Base-by-base conservation (phyloP, 2,113 vertebrate species). In the Otocyon megalotis region DNA sequence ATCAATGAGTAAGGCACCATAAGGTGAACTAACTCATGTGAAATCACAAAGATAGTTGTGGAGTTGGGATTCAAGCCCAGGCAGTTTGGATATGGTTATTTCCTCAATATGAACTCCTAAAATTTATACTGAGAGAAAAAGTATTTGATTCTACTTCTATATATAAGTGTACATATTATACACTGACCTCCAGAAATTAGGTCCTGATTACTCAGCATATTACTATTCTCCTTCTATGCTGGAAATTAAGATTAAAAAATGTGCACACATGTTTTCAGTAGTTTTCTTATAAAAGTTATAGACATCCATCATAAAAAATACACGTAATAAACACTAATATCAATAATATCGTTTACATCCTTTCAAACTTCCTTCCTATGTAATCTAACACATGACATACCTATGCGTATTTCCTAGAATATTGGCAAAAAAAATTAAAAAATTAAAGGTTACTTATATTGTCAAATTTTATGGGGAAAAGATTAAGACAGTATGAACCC, bases 161-260 rank as follows among this genome's bases (percentile, higher is more conserved):
- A 50, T 35, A 54, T 58, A 81, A 26, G 22, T 28, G 7, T 71
- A 53, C 37, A 35, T 37, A 35, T 60, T 67, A 83, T 67, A 93
- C 12, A 30, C 24, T 67, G 8, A 84, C 35, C 37, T 82, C 35
- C 32, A 76, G 65, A 94, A 94, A 91, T 43, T 3, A 74, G 37
- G 24, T 86, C 72, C 50, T 72, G 30, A 50, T 60, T 76, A 88
- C 8, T 92, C 32, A 62, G 6, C 13, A 91, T 32, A 54, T 83
- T 53, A 81, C 43, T 54, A 69, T 63, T 79, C 32, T 71, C 13
- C 15, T 56, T 56, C 9, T 26, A 72, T 17, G 16, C 53, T 16
- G 37, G 79, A 22, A 81, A 90, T 60, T 67, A 88, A 65, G 65
- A 88, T 76, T 82, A 67, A 96, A 62, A 91, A 95, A 13, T 79